These are phyloP conservation scores for Trachops cirrhosus DNA, from an alignment of 2,797 vertebrate species.

Conservation along the genomic window DNA sequence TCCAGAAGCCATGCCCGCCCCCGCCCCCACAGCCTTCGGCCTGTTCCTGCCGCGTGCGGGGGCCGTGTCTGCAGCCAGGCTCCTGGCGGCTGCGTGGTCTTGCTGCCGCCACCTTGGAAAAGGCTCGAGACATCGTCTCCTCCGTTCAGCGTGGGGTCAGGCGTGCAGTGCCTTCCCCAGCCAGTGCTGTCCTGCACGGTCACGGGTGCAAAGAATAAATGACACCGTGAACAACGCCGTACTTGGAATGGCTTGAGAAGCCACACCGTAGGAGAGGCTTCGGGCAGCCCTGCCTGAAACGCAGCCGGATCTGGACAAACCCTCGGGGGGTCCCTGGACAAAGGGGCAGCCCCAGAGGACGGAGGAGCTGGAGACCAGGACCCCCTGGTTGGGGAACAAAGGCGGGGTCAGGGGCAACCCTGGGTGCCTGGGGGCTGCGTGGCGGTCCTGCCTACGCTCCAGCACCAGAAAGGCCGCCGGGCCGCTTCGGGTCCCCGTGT, in stretches of 20 bases:
- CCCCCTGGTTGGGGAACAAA: constrained; percentile 66
- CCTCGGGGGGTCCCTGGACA: constrained; percentile 8
- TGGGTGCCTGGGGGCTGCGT: accelerated
- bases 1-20: neutral
- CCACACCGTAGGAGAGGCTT: neutral
- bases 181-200: neutral
- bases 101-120: constrained; percentile 12
- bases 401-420: neutral
- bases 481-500: accelerated
- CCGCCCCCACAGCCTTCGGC: neutral
- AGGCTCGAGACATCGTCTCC: constrained; percentile 27
- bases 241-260: constrained; percentile 36
- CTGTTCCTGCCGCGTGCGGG: neutral
- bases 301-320: constrained; percentile 36
- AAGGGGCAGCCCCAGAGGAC: neutral
- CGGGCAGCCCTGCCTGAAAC: neutral
- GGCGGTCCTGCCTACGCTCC: neutral
- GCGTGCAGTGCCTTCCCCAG: neutral
- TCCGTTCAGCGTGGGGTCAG: constrained; percentile 43
- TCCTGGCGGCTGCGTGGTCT: constrained; percentile 33
- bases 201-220: constrained; percentile 48
- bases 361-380: constrained; percentile 28
- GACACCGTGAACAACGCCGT: constrained; percentile 49
- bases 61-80: constrained; percentile 15
- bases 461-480: too few species aligned